Conservation (phyloP, 2,113 vertebrate genomes). For the Potamarius usumacintae region DNA sequence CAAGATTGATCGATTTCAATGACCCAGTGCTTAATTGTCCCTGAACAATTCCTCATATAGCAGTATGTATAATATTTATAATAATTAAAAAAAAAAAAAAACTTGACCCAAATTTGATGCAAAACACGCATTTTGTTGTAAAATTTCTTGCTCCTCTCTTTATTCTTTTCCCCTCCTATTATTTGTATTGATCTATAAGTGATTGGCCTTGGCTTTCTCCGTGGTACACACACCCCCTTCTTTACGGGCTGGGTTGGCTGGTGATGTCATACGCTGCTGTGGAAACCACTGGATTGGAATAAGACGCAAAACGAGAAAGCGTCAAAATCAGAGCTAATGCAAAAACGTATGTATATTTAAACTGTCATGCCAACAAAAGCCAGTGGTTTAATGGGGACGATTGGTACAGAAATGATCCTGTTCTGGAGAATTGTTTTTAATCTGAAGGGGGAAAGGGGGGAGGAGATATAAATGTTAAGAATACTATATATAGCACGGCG, state of each 20-base stretch:
- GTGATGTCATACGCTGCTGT: conserved; percentile 46
- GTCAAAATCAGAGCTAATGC: conserved; percentile 18
- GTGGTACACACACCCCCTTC: conserved; percentile 42
- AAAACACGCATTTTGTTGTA: not conserved
- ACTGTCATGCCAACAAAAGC: not conserved
- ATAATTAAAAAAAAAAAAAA: too few species aligned
- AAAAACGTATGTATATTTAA: not conserved
- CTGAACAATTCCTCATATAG: not conserved
- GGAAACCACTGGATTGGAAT: conserved; percentile 47
- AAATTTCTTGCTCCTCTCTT: not conserved
- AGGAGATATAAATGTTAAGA: conserved; percentile 69
- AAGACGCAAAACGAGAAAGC: conserved; percentile 24
- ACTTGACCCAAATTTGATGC: not conserved
- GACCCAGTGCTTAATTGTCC: not conserved
- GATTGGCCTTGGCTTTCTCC: conserved; percentile 26
- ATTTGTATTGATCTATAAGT: conserved; percentile 20
- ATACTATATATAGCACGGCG: conserved; percentile 71
- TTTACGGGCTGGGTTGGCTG: conserved; percentile 37
- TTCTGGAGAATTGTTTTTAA: conserved; percentile 56
- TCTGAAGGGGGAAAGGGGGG: conserved; percentile 17
- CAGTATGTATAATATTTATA: not conserved
- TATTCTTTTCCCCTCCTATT: not conserved
- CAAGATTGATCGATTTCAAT: not conserved
- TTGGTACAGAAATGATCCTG: not conserved
- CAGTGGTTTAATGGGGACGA: not conserved